These are phyloP conservation scores for Protophormia terraenovae DNA, from an alignment of 2,888 invertebrate genomes.

Conservation along the genomic window DNA sequence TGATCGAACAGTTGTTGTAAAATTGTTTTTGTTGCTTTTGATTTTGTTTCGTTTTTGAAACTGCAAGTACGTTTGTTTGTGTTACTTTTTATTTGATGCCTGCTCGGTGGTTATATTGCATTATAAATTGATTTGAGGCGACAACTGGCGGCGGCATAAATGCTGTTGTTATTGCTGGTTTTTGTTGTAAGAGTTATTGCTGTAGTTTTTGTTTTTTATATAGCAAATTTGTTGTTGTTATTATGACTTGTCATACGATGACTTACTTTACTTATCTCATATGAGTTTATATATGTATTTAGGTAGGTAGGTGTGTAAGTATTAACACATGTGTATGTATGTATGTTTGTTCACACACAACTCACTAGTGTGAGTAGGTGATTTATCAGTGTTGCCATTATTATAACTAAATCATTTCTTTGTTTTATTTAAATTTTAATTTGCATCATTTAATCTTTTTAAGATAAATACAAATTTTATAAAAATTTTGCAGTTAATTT, in stretches of 20 bases:
- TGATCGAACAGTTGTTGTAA: slow-evolving; percentile 15
- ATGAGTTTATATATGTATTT: neutral
- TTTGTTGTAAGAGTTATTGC: neutral
- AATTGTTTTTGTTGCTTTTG: slow-evolving; percentile 2
- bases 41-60: neutral
- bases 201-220: neutral
- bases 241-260: slow-evolving; percentile 59
- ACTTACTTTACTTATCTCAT: slow-evolving; percentile 55
- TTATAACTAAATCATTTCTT: too few relatives aligned
- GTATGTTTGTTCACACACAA: neutral
- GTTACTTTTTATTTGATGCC: slow-evolving; percentile 15
- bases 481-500: too few relatives aligned
- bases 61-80: neutral
- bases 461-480: too few relatives aligned
- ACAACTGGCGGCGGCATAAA: slow-evolving; percentile 58
- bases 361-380: neutral
- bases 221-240: slow-evolving; percentile 44
- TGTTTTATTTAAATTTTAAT: too few relatives aligned
- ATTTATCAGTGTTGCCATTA: slow-evolving; percentile 20
- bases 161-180: slow-evolving; percentile 13
- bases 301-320: neutral
- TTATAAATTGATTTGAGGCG: slow-evolving; percentile 53
- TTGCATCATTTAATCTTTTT: too few relatives aligned
- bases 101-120: slow-evolving; percentile 29
- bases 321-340: neutral